phyloP scores from a whole-genome alignment of 2,888 invertebrate species.

The Morinoia aosen region DNA sequence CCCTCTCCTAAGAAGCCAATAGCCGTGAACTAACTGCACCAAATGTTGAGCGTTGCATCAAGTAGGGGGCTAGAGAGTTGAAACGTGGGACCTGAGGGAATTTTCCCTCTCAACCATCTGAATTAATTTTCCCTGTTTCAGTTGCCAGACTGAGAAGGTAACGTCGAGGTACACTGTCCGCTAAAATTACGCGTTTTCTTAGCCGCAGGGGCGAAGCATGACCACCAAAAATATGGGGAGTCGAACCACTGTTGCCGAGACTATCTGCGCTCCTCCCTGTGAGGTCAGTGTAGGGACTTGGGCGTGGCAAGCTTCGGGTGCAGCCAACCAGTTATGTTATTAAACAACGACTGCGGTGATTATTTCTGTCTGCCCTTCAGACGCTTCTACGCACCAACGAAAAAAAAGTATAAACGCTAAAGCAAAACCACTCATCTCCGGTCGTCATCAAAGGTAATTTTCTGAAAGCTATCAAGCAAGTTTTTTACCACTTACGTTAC shows the following conservation, averaged over 20 bases:
- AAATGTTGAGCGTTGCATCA: too few relatives aligned
- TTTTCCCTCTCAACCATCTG: background rate
- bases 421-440: background rate
- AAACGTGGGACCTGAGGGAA: background rate
- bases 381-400: background rate
- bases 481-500: background rate
- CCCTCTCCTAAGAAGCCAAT: background rate
- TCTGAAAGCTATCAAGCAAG: background rate
- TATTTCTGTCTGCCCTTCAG: constrained; percentile 4
- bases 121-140: background rate
- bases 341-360: background rate
- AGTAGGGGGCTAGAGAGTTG: background rate
- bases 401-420: background rate
- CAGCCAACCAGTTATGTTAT: background rate
- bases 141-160: background rate
- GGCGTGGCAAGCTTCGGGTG: background rate
- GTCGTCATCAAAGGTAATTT: background rate
- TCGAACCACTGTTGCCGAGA: background rate
- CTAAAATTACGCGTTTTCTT: background rate
- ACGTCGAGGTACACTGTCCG: background rate
- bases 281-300: background rate
- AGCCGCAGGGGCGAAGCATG: background rate
- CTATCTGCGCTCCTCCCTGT: background rate
- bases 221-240: background rate
- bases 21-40: background rate